phyloP scores from a whole-genome alignment of 2,113 vertebrate genomes.

The Willisornis vidua region DNA sequence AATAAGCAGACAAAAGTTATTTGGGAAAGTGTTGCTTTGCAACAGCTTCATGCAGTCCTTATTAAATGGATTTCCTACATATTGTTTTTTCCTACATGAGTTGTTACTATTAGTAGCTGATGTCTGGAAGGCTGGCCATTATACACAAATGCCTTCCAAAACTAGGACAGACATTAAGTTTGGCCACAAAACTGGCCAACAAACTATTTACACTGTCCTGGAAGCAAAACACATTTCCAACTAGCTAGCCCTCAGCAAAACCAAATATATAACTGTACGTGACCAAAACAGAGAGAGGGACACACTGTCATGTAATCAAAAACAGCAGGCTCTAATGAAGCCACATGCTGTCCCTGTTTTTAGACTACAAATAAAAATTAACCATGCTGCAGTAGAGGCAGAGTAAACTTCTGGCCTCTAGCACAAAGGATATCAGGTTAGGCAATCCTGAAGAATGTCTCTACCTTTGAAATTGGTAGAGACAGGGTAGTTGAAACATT shows the following conservation, averaged over 20 bases:
- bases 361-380: not conserved
- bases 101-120: not conserved
- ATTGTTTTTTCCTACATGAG: not conserved
- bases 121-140: not conserved
- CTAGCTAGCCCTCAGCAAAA: not conserved
- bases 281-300: not conserved
- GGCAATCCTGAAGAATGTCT: not conserved
- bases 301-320: not conserved
- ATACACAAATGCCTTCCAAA: not conserved
- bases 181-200: not conserved
- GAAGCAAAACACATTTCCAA: not conserved
- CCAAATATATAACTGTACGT: not conserved
- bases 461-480: not conserved
- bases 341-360: not conserved
- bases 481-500: not conserved
- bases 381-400: not conserved
- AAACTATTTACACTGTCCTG: not conserved
- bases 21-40: not conserved
- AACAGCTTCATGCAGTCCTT: not conserved
- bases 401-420: not conserved
- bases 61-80: not conserved
- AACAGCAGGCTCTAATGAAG: not conserved
- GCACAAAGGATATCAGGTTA: not conserved
- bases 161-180: slow-evolving; percentile 12
- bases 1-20: not conserved